phyloP scores from a whole-genome alignment of 2,797 vertebrate species.

The Sciaenops ocellatus region DNA sequence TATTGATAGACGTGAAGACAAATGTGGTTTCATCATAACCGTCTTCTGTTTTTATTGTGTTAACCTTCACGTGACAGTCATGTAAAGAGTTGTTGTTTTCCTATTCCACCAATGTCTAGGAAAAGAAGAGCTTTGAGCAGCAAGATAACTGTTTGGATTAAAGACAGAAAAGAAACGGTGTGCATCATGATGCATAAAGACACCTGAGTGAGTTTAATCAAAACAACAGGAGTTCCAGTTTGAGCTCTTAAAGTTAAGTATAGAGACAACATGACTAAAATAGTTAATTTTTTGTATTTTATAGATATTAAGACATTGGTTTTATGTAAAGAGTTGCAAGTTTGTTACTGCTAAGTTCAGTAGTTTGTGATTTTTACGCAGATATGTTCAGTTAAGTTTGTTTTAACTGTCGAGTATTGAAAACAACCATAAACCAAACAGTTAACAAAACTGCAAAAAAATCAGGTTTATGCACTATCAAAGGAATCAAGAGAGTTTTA shows the following conservation, averaged over 20 bases:
- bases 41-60: slow-evolving; percentile 1
- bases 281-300: slow-evolving; percentile 22
- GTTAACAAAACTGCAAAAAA: neutral
- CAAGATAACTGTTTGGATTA: slow-evolving; percentile 11
- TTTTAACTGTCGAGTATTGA: slow-evolving; percentile 47
- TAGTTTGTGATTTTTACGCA: slow-evolving; percentile 17
- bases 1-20: neutral
- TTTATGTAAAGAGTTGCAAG: slow-evolving; percentile 24
- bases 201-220: neutral
- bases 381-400: slow-evolving; percentile 32
- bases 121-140: neutral
- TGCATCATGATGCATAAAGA: neutral
- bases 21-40: neutral
- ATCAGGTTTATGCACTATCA: slow-evolving; percentile 15
- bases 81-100: neutral
- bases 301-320: neutral
- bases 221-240: neutral
- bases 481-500: slow-evolving; percentile 46
- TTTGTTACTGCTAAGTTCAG: slow-evolving; percentile 10
- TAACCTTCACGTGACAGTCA: slow-evolving; percentile 4
- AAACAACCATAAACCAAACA: neutral
- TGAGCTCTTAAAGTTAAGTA: slow-evolving; percentile 5
- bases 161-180: neutral
- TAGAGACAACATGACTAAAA: neutral
- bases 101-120: neutral